Conservation (phyloP, 2,797 vertebrate genomes). For the Dromococcyx pavoninus region DNA sequence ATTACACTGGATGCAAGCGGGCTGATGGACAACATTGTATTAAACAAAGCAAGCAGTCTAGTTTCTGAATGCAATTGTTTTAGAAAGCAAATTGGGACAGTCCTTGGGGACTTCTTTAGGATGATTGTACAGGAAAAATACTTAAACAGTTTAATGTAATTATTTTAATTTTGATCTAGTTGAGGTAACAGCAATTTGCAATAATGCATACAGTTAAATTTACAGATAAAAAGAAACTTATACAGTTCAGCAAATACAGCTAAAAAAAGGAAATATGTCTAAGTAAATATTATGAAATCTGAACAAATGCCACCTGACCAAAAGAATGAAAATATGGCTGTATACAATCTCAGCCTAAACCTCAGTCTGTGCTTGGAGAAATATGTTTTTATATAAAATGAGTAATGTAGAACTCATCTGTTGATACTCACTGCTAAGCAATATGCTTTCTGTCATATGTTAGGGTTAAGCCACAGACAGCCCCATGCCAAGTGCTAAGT, state of each 20-base stretch:
- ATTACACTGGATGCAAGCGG: neutral
- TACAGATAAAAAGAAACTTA: neutral
- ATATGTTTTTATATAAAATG: neutral
- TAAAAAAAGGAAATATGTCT: neutral
- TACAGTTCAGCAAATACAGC: slow-evolving; percentile 4
- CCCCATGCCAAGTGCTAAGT: neutral
- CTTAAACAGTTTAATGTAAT: neutral
- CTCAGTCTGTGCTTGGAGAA: neutral
- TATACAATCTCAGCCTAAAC: neutral
- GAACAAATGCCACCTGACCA: slow-evolving; percentile 32
- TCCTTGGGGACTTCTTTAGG: neutral
- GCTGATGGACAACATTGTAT: neutral
- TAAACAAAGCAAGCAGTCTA: neutral
- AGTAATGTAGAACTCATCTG: neutral
- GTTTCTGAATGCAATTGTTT: neutral
- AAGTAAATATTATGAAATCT: slow-evolving; percentile 35
- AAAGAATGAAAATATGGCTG: neutral
- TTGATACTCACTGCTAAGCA: neutral
- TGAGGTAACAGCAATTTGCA: neutral
- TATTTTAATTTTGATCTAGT: neutral
- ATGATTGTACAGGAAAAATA: neutral
- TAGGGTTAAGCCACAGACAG: neutral
- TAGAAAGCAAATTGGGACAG: neutral
- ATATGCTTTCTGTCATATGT: neutral
- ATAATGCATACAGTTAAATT: neutral